A percentile compares a stretch with the other conserved stretches of the same genome.
Evolutionary conservation across 2,797 vertebrate species (phyloP).

Genomic region (Leuciscus waleckii): DNA sequence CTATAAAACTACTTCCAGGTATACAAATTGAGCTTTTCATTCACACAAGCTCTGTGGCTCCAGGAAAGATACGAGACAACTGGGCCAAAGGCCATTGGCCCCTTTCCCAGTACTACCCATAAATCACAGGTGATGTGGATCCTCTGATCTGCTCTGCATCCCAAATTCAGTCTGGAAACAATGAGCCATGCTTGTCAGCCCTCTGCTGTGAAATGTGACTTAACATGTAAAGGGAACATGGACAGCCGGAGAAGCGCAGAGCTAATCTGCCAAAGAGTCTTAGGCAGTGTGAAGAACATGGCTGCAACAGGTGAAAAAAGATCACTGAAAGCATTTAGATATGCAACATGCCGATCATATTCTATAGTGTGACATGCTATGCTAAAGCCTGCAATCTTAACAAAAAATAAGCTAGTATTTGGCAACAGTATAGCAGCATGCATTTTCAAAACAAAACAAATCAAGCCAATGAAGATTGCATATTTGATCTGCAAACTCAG

Average conservation of each 20-base stretch:
- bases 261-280: constrained; percentile 65
- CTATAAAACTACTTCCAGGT: neutral
- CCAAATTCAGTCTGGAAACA: constrained; percentile 56
- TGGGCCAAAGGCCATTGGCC: constrained; percentile 54
- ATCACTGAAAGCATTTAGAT: neutral
- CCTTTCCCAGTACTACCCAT: constrained; percentile 6
- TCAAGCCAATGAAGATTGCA: neutral
- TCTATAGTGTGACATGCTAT: neutral
- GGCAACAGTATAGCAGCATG: neutral
- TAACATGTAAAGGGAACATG: constrained; percentile 48
- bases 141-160: constrained; percentile 31
- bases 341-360: neutral
- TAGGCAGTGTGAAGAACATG: constrained; percentile 58
- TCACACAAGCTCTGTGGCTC: constrained; percentile 8
- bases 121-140: constrained; percentile 52
- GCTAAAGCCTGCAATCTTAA: neutral
- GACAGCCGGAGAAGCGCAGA: constrained; percentile 53
- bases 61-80: constrained; percentile 35
- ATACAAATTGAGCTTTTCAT: constrained; percentile 3
- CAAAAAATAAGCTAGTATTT: neutral
- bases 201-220: constrained; percentile 42
- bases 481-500: neutral
- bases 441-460: constrained; percentile 3
- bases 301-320: no score
- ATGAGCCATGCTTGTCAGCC: constrained; percentile 57